Evolutionary conservation across 1,140 invertebrate genomes (phyloP), one percentile per base, ranked within the genome.

Genomic region (Listronotus bonariensis): DNA sequence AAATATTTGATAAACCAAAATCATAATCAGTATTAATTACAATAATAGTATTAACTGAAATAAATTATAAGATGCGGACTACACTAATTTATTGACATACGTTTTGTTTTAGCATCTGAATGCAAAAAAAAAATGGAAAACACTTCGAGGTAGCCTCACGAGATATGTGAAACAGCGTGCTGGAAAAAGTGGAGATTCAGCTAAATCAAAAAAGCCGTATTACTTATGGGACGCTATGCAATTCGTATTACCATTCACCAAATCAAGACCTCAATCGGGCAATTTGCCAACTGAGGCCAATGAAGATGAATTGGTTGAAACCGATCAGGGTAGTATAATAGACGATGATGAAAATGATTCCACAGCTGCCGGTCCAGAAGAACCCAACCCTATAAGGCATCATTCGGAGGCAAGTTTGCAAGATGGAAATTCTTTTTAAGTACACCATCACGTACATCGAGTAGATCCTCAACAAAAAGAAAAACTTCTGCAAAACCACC

Each of bases 151-250:
- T n/a, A n/a, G n/a, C n/a, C n/a, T n/a, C n/a, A n/a, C n/a, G n/a
- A n/a, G n/a, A n/a, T n/a, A n/a, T n/a, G n/a, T n/a, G n/a, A n/a
- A n/a, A n/a, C 20, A 5, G 20, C 1, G 5, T 26, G 20, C 20
- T 3, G 5, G 20, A 26, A 26, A 26, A 26, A 26, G 20, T 26
- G 51, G 51, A 54, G 18, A 36, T 42, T 54, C 18, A 3, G 51
- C 59, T 18, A 56, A 54, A 62, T 34, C 38, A 14, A 40, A 55
- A 52, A 62, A 62, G 31, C 56, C 56, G 55, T 53, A 62, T 54
- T 62, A 62, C 26, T 62, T 62, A 32, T 62, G 49, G 48, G 59
- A 62, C 41, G 36, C 55, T 12, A 62, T 62, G 59, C 59, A 62
- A 54, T 62, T 62, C 31, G 48, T 62, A 53, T 18, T 62, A 54